These are phyloP conservation scores for Nettapus auritus DNA, from an alignment of 2,113 vertebrate genomes.

Conservation along the genomic window DNA sequence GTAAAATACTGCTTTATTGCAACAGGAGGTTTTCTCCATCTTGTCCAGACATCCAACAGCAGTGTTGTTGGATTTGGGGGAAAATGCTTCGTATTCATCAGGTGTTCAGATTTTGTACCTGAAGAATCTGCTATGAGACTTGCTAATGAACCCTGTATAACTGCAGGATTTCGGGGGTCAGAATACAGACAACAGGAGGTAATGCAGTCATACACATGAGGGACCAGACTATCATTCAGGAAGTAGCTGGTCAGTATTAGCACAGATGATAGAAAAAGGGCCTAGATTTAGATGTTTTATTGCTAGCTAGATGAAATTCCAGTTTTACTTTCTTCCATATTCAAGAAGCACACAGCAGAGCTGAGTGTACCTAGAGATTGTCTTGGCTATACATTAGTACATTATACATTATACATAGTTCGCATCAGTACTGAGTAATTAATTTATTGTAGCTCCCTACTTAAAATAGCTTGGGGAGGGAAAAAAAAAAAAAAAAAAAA, in stretches of 20 bases:
- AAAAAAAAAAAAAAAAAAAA: too few relatives aligned
- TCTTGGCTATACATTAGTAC: too few relatives aligned
- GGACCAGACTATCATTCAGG: neutral
- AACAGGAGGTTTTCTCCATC: neutral
- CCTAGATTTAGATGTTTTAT: neutral
- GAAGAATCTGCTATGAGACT: neutral
- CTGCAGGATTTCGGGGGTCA: neutral
- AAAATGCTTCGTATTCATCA: neutral
- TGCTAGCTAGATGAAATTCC: neutral
- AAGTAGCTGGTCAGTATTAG: neutral
- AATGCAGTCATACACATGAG: rapidly evolving
- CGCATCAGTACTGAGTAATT: rapidly evolving
- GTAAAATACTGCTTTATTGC: neutral
- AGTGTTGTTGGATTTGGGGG: neutral
- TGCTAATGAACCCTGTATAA: neutral
- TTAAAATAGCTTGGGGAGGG: neutral
- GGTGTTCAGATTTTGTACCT: neutral
- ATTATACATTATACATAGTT: too few relatives aligned
- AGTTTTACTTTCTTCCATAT: neutral
- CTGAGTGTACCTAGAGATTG: neutral
- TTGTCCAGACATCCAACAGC: neutral
- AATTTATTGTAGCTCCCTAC: neutral
- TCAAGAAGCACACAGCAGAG: neutral
- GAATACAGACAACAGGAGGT: neutral
- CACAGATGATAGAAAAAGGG: neutral